Percentiles rank a stretch among this genome's conserved stretches.
Evolutionary conservation across 2,888 invertebrate genomes (phyloP).

Genomic region (Drosophila melanocephala): DNA sequence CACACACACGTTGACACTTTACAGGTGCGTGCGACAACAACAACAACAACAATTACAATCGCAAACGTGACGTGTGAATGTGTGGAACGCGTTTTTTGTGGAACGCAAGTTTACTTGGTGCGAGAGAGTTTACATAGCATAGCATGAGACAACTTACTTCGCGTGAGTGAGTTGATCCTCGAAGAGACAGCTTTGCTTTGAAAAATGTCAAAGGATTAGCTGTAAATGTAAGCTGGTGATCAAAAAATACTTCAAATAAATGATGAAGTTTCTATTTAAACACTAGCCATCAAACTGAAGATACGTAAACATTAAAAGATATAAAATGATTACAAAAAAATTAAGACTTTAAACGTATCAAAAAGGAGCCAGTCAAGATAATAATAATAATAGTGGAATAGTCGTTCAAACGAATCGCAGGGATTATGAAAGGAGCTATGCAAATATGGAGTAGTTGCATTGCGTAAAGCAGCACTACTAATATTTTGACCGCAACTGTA

Average conservation of each 20-base stretch:
- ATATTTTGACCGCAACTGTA: neutral
- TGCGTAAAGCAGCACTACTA: neutral
- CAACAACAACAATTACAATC: constrained; percentile 49
- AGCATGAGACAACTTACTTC: constrained; percentile 2
- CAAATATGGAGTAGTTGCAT: neutral
- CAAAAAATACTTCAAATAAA: no score
- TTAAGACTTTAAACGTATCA: no score
- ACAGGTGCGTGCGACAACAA: constrained; percentile 66
- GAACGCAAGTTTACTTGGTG: constrained; percentile 33
- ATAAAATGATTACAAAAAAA: no score
- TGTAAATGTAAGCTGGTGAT: neutral
- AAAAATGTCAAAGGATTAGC: neutral
- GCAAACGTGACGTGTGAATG: constrained; percentile 62
- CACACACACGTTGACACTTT: constrained; percentile 23
- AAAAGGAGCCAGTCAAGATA: no score
- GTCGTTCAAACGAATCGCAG: no score
- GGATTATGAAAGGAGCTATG: no score
- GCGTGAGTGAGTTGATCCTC: constrained; percentile 4
- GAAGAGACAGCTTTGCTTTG: no score
- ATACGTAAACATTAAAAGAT: no score
- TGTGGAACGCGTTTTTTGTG: constrained; percentile 52
- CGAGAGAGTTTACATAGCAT: constrained; percentile 5
- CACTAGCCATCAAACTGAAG: no score
- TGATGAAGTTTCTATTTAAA: no score
- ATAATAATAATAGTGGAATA: no score